Evolutionary conservation across 2,888 invertebrate genomes (phyloP), one percentile per base, ranked within the genome.

Genomic region (Tineola bisselliella): DNA sequence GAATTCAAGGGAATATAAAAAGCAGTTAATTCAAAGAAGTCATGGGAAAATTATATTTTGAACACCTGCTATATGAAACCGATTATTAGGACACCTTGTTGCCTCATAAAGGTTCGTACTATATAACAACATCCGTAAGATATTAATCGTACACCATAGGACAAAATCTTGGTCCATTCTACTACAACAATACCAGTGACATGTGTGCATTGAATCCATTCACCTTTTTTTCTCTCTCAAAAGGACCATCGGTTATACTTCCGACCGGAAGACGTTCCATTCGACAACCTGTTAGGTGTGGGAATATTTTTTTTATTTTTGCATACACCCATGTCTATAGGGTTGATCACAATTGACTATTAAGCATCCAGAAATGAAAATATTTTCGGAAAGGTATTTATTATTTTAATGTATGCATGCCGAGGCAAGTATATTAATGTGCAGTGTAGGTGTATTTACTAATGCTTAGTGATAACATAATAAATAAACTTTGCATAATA

Each of bases 211-310:
- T 67, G 71, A 68, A 74, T 75, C 73, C 75, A 78, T 79, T 77
- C 73, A 70, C 68, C 64, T 67, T 69, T 73, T 75, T 77, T 74
- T 72, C 73, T 72, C 30, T 54, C 52, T 64, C 63, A 69, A 75
- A 78, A 78, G 77, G 79, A 81, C 82, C 79, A 81, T 76, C 78
- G 75, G 79, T 77, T 75, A 71, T 72, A 84, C 86, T 87, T 87
- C 86, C 86, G 82, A 79, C 83, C 82, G 84, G 86, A 86, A 84
- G 77, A 67, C 77, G 70, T 72, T 69, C 73, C 76, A 77, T 81
- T 81, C 75, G 79, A 74, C 78, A 84, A 87, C 84, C 84, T 86
- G 86, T 82, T 78, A 67, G 68, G 70, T 81, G 80, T 84, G 84
- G 78, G 84, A 84, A 84, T 69, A 69, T 77, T 80, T 79, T 81